Evolutionary conservation across 2,797 vertebrate species (phyloP).

Genomic region (Oryzias sinensis): DNA sequence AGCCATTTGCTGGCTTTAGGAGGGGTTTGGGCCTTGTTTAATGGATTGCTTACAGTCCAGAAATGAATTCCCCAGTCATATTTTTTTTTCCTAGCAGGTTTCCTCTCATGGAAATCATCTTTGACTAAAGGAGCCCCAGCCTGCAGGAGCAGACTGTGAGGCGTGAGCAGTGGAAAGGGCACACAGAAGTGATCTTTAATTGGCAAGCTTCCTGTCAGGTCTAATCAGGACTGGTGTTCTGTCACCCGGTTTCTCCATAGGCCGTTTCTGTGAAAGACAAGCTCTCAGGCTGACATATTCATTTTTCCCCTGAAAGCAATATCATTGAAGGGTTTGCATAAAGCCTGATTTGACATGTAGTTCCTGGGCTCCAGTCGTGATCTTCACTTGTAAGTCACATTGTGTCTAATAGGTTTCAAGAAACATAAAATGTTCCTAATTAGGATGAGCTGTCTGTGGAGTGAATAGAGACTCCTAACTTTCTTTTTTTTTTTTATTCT

Average conservation of each 20-base stretch:
- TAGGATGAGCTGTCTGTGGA: too few species aligned
- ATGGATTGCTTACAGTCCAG: constrained; percentile 51
- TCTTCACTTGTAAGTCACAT: constrained; percentile 7
- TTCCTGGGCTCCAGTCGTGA: constrained; percentile 26
- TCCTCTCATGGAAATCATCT: constrained; percentile 46
- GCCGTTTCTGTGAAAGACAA: constrained; percentile 61
- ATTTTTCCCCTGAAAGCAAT: constrained; percentile 45
- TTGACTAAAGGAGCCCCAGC: constrained; percentile 35
- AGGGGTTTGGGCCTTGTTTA: constrained; percentile 48
- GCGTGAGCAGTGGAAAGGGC: constrained; percentile 49
- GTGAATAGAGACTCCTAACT: too few species aligned
- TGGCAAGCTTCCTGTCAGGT: constrained; percentile 62
- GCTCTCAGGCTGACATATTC: constrained; percentile 53
- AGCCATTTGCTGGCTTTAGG: constrained; percentile 63
- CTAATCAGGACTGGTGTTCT: constrained; percentile 64
- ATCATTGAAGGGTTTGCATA: constrained; percentile 34
- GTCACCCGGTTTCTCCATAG: constrained; percentile 62
- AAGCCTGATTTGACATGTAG: constrained; percentile 38
- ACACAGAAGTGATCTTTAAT: constrained; percentile 71
- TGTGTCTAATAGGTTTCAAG: too few species aligned
- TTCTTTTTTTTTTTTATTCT: too few species aligned
- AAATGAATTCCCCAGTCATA: constrained; percentile 48
- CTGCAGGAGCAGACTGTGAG: constrained; percentile 35
- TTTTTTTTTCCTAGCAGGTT: constrained; percentile 31
- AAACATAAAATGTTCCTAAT: too few species aligned